Evolutionary conservation across 2,888 invertebrate genomes (phyloP), one percentile per base, ranked within the genome.

Genomic region (Leptinotarsa rubiginosa): DNA sequence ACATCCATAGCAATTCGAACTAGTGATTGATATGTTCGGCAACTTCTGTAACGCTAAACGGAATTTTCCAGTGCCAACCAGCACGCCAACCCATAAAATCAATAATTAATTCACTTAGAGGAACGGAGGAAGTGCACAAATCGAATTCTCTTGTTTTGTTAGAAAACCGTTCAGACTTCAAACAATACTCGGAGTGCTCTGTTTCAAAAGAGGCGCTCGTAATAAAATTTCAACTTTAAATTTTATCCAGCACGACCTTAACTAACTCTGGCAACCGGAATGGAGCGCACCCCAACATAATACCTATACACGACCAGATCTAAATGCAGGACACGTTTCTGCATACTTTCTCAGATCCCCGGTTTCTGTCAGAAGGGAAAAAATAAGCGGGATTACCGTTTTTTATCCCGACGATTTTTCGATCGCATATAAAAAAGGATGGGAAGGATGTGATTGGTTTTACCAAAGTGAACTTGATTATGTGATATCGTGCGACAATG

Each of bases 71-170:
- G 47, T 56, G 16, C 56, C 56, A 59, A 47, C 72, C 71, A 12
- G 10, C 41, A 41, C 10, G 41, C 41, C 10, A 25, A 41, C 10
- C 41, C 25, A 75, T 54, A 75, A 75, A 75, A 75, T 72, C 75
- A 67, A 75, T 75, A 72, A 72, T 65, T 75, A 75, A 75, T 75
- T 75, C 59, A 52, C 71, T 75, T n/a, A 68, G 47, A 47, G 69
- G 65, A 72, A 31, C 66, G 69, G 69, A 72, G 59, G 68, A 65
- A 69, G 2, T n/a, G 47, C 65, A 54, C 69, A 71, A 75, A 75
- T 75, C 75, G 69, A 72, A 69, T 75, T 75, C 52, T 47, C 56
- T 64, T 71, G 74, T 71, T 71, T 73, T 73, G 68, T 73, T 68
- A 50, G 72, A 41, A 22, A 62, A 64, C 65, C 47, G 71, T 69